Evolutionary conservation across 1,140 invertebrate genomes (phyloP), one percentile per base, ranked within the genome.

Genomic region (Solenopsis invicta): DNA sequence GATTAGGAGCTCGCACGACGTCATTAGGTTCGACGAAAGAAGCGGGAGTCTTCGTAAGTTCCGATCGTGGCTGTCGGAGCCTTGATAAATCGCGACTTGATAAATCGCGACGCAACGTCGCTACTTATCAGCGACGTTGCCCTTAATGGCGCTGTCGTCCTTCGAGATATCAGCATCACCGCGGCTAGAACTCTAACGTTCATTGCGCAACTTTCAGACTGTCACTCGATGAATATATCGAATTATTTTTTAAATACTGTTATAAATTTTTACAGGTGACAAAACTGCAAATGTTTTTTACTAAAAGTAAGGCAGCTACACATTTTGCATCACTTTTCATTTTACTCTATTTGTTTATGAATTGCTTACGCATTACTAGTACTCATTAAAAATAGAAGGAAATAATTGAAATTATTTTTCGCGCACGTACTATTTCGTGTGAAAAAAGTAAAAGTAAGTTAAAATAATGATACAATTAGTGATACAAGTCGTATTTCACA

Each of bases 81-180:
- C 21, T 61, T 56, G 82, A 77, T 85, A 87, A 81, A 84, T 64
- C 76, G 59, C 29, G 34, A 64, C 34, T 61, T 56, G 82, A 77
- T 85, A 87, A 81, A 84, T 64, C 76, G 59, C 29, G 34, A 64
- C 34, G 77, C 12, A n/a, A 13, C 37, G 29, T 67, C 37, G 37
- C 37, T 18, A 21, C 62, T 87, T 82, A 87, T 71, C 71, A 67
- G 21, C 18, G 5, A 24, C 37, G 45, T 72, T 37, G 61, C 13
- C 77, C 45, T 88, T 89, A 89, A 89, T 89, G 45, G 54, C 29
- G n/a, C 29, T 18, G 21, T 29, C 24, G 62, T 59, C 37, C 52
- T 61, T 64, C 18, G 54, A 29, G 52, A 34, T 71, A 81, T 71
- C 78, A 75, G 10, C 67, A 56, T 69, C 52, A 72, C n/a, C n/a